Evolutionary conservation across 2,888 invertebrate species (phyloP).

Genomic region (Eupithecia abbreviata): DNA sequence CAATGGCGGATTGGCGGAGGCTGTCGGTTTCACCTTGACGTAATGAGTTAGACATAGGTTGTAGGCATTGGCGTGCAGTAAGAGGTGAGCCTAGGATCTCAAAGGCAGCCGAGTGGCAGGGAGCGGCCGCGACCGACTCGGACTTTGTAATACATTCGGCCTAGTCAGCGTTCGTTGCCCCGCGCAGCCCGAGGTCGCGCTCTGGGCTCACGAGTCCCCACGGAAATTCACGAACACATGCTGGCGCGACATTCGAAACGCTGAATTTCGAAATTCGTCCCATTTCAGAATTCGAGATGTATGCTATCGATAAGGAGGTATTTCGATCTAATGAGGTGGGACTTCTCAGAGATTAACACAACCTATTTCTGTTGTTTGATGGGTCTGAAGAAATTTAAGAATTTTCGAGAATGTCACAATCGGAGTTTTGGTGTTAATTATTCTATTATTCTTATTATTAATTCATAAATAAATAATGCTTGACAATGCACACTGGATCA

Average conservation of each 20-base stretch:
- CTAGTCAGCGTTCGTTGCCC: constrained; percentile 83
- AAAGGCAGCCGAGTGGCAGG: constrained; percentile 78
- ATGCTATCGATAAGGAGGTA: constrained; percentile 27
- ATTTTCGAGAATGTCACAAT: background rate
- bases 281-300: constrained; percentile 37
- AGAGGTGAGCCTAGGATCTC: constrained; percentile 80
- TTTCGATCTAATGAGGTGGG: constrained; percentile 20
- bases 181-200: constrained; percentile 73
- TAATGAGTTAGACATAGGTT: constrained; percentile 70
- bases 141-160: constrained; percentile 83
- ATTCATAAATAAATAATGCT: too few relatives aligned
- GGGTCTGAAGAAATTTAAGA: background rate
- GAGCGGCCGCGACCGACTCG: constrained; percentile 77
- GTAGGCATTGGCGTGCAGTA: constrained; percentile 71
- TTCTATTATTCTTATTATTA: too few relatives aligned
- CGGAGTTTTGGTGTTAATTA: background rate
- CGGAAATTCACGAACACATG: constrained; percentile 26
- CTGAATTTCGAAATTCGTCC: constrained; percentile 30
- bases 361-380: constrained; percentile 2
- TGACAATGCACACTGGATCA: too few relatives aligned
- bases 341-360: constrained; percentile 8
- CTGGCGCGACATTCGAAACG: constrained; percentile 47
- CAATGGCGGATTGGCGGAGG: constrained; percentile 54
- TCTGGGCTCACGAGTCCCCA: constrained; percentile 49
- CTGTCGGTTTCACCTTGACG: constrained; percentile 75